A percentile compares a stretch with the other conserved stretches of the same genome.
phyloP scores from a whole-genome alignment of 1,140 invertebrate species.

The Choristoneura fumiferana region DNA sequence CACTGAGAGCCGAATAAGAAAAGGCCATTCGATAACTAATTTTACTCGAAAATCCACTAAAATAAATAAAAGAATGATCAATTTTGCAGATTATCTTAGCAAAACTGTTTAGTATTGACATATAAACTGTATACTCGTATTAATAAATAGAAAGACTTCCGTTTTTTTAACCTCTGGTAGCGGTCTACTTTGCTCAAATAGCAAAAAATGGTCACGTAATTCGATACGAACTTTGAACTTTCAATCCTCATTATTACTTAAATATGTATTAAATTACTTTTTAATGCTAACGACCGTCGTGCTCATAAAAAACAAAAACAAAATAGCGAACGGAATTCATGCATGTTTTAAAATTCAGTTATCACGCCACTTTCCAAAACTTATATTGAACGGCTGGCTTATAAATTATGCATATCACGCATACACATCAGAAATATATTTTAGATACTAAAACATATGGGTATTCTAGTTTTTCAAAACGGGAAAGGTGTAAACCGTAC shows the following conservation, averaged over 20 bases:
- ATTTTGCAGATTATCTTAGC: no score
- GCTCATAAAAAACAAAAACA: neutral
- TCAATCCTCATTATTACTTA: neutral
- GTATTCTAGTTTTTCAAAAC: conserved; percentile 3
- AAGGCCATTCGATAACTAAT: no score
- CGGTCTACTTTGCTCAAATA: no score
- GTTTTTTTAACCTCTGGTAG: no score
- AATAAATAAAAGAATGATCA: no score
- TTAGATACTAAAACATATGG: neutral
- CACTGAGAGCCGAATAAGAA: no score
- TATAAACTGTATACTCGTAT: no score
- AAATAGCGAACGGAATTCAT: neutral
- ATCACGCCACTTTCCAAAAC: conserved; percentile 9
- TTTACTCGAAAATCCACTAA: no score
- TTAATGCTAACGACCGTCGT: neutral
- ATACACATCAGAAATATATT: neutral
- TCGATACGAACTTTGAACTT: neutral
- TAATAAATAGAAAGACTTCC: no score
- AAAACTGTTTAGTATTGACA: no score
- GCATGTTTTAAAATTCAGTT: conserved; percentile 3
- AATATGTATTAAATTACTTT: neutral
- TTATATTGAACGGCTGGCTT: neutral
- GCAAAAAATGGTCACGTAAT: neutral
- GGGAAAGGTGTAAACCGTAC: neutral
- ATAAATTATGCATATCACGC: neutral